phyloP scores from a whole-genome alignment of 1,140 invertebrate species.

The Sarcophaga bullata region DNA sequence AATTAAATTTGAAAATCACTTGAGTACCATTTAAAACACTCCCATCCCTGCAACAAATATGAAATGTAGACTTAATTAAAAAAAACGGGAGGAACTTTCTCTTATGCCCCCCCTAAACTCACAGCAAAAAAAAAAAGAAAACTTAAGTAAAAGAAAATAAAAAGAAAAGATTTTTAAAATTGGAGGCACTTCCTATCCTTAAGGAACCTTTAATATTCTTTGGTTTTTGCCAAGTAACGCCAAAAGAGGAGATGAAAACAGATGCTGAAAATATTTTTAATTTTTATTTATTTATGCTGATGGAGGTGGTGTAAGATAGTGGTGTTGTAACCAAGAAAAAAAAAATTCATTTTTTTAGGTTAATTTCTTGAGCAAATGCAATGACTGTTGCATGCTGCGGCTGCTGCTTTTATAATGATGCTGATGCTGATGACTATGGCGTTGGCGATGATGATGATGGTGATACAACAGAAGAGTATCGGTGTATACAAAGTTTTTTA shows the following conservation, averaged over 20 bases:
- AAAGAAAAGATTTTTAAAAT: no score
- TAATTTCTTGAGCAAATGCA: background rate
- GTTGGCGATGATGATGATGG: background rate
- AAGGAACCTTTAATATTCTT: no score
- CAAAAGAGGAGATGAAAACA: no score
- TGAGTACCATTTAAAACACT: constrained; percentile 34
- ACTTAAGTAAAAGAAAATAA: background rate
- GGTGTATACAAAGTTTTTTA: background rate
- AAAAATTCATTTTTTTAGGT: background rate
- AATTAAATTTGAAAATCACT: constrained; percentile 25
- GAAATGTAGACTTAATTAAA: constrained; percentile 38
- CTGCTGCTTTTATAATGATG: background rate
- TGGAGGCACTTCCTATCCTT: no score
- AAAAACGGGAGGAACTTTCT: constrained; percentile 9
- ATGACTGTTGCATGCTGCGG: background rate
- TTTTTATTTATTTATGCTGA: background rate
- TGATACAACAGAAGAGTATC: constrained; percentile 36
- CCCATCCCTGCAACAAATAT: background rate
- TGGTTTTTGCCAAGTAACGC: no score
- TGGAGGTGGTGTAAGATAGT: background rate
- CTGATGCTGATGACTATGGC: background rate
- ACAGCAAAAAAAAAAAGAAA: background rate
- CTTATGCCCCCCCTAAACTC: background rate
- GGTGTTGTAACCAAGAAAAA: no score
- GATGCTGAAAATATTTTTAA: no score